These are phyloP conservation scores for Carduelis carduelis DNA, from an alignment of 2,797 vertebrate species.

Conservation along the genomic window DNA sequence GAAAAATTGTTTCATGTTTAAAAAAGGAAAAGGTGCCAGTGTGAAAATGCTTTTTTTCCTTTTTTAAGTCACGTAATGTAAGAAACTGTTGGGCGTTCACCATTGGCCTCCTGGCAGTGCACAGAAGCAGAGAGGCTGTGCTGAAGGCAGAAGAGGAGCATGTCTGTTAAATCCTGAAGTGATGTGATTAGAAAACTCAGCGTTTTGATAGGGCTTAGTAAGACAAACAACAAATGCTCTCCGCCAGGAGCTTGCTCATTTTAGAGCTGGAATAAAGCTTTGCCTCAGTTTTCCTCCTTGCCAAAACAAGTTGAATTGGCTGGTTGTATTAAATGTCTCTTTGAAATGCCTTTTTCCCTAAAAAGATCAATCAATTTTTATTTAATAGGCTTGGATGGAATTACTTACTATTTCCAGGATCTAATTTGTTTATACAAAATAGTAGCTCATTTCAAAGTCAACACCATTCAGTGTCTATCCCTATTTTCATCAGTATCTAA, in stretches of 20 bases:
- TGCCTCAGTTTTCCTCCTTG: neutral
- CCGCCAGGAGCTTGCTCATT: neutral
- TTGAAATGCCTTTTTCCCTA: neutral
- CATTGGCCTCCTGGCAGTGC: neutral
- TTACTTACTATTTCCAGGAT: neutral
- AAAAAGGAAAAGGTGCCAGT: neutral
- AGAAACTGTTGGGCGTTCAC: neutral
- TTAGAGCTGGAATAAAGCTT: neutral
- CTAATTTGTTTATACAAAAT: neutral
- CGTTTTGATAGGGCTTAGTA: neutral
- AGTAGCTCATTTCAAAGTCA: neutral
- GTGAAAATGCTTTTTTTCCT: neutral
- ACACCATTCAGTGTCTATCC: neutral
- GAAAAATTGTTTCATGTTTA: neutral
- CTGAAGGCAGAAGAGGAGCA: neutral
- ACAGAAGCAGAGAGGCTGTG: neutral
- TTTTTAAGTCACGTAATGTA: neutral
- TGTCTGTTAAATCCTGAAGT: neutral
- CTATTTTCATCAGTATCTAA: neutral
- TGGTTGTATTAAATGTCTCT: neutral
- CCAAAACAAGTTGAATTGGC: neutral
- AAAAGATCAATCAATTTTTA: neutral
- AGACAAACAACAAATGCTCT: neutral
- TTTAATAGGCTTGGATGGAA: neutral
- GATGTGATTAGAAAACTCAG: neutral